Conservation (phyloP, 2,797 vertebrate species). For the Gallinago stenura region DNA sequence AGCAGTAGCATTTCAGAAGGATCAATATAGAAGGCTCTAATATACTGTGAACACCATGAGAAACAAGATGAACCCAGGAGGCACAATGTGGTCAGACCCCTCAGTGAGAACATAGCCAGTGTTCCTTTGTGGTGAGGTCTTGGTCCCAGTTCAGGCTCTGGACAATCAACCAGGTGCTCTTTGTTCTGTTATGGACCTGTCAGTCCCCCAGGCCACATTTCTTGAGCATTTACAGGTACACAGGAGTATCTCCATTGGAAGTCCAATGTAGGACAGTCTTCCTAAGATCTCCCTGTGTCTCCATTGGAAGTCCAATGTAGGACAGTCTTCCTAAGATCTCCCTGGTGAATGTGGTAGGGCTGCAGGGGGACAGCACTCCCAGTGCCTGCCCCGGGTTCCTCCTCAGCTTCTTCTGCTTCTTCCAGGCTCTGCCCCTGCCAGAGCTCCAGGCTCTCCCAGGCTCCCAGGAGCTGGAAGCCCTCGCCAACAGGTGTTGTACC, state of each 20-base stretch:
- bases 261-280: neutral
- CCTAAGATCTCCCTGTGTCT: neutral
- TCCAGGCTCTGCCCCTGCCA: neutral
- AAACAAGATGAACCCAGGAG: neutral
- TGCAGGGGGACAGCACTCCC: neutral
- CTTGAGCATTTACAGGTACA: neutral
- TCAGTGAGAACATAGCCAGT: neutral
- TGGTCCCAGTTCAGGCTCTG: neutral
- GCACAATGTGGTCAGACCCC: neutral
- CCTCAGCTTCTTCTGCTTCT: neutral
- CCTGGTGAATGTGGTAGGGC: neutral
- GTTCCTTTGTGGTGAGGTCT: neutral
- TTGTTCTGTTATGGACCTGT: accelerated
- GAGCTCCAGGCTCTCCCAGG: neutral
- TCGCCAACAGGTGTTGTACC: too few relatives aligned
- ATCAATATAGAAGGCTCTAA: neutral
- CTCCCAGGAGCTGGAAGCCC: neutral
- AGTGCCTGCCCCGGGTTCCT: neutral
- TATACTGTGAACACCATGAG: neutral
- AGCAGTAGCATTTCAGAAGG: neutral
- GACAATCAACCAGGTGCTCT: neutral
- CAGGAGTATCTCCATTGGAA: neutral
- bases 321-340: neutral
- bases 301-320: neutral
- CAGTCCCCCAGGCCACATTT: neutral